These are phyloP conservation scores for Anoplius nigerrimus DNA, from an alignment of 2,888 invertebrate species.

Conservation along the genomic window DNA sequence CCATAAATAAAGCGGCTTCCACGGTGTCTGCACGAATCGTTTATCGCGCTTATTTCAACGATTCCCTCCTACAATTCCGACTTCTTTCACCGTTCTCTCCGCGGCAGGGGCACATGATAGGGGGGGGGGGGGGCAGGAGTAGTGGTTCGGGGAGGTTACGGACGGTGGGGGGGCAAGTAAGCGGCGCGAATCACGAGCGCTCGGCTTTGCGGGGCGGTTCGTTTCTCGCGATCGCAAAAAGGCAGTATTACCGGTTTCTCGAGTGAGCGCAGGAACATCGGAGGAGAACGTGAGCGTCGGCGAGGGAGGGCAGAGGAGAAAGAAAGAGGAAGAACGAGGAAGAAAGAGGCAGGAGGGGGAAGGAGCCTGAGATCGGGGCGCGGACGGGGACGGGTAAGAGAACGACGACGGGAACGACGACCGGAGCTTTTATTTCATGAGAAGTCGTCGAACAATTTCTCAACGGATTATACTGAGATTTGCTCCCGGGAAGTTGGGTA, in stretches of 20 bases:
- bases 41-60: conserved; percentile 32
- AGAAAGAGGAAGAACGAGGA: no score
- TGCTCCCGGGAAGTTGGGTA: conserved; percentile 41
- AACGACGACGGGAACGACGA: no score
- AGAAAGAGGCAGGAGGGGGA: no score
- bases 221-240: conserved; percentile 27
- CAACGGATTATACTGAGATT: conserved; percentile 45
- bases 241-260: conserved; percentile 27
- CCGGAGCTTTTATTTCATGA: conserved; percentile 35
- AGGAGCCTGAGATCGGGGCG: no score
- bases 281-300: conserved; percentile 1
- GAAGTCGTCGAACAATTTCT: conserved; percentile 45
- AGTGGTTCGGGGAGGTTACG: no score
- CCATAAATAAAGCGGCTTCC: conserved; percentile 8
- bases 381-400: not conserved
- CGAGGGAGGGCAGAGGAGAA: no score
- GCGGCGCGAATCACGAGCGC: conserved; percentile 12
- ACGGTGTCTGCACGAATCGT: not conserved
- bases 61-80: conserved; percentile 25
- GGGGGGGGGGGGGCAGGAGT: no score
- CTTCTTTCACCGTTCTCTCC: conserved; percentile 1
- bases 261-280: no score
- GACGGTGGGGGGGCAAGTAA: not conserved
- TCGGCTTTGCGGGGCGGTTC: conserved; percentile 25
- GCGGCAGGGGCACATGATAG: no score